Base-by-base conservation (phyloP, 2,113 vertebrate species). In the Polypterus senegalus region DNA sequence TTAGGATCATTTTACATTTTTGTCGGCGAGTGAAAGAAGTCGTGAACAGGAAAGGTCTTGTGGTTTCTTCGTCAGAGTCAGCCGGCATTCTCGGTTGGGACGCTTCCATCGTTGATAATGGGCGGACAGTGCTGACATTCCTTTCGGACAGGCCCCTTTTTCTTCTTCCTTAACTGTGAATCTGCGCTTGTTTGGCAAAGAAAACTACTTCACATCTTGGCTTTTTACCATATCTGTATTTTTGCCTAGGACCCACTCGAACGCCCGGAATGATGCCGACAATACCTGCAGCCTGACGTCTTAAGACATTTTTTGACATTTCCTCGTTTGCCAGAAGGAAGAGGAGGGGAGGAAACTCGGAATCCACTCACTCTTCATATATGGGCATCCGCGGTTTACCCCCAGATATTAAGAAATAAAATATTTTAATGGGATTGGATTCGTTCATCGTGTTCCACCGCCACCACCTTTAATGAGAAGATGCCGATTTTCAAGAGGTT, bases 401-500 rank as follows among this genome's bases (percentile, higher is more conserved):
- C 27, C 27, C 27, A 27, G 27, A 27, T 67, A 74, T 65, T 71
- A 65, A 58, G 11, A 57, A 64, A 63, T 27, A 48, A 9, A 60
- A 64, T 54, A 76, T 72, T 75, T 79, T 66, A 81, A 83, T 85
- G 82, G 81, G 76, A 77, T 76, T 80, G 63, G 7, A 52, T 52
- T 52, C 27, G 27, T 52, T 65, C 9, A 45, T 58, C 67, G 61
- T 71, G 72, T 58, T 67, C 61, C 63, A 67, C 63, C 59, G 57
- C 66, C 70, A 71, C 65, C 71, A 63, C 59, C 70, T 71, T 72
- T 65, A 74, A 61, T 71, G 68, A 70, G 65, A 83, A 86, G 83
- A 96, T 92, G 91, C 77, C 86, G 72, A 79, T 81, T 73, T 79
- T 88, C 74, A 83, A 81, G 81, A 83, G 86, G 81, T 80, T 85